phyloP scores from a whole-genome alignment of 2,797 vertebrate genomes.

The Neoniphon sammara region DNA sequence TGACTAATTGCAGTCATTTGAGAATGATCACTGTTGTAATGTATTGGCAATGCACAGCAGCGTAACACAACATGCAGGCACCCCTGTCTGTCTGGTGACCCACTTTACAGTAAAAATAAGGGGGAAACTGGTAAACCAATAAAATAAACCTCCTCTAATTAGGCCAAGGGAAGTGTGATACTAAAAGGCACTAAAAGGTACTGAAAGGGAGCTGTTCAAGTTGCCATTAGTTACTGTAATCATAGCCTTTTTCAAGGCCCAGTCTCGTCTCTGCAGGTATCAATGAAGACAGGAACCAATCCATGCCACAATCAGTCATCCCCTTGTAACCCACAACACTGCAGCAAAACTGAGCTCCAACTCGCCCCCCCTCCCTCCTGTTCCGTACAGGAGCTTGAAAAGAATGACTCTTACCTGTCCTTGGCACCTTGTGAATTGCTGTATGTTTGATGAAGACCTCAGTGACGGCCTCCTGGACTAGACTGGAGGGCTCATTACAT shows the following conservation, averaged over 20 bases:
- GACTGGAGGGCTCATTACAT: slow-evolving; percentile 67
- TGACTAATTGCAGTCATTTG: slow-evolving; percentile 85
- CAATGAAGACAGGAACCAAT: slow-evolving; percentile 22
- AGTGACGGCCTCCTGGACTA: slow-evolving; percentile 63
- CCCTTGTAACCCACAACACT: slow-evolving; percentile 10
- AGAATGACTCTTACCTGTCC: slow-evolving; percentile 77
- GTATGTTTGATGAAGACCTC: slow-evolving; percentile 73
- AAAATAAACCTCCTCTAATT: slow-evolving; percentile 57
- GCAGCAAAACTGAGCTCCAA: slow-evolving; percentile 32
- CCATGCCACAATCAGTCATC: slow-evolving; percentile 34
- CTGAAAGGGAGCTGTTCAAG: not conserved
- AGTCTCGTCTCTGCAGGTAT: slow-evolving; percentile 31
- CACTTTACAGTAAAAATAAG: slow-evolving; percentile 49
- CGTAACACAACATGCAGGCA: slow-evolving; percentile 63
- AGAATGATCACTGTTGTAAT: slow-evolving; percentile 77
- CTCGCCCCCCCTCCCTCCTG: slow-evolving; percentile 28
- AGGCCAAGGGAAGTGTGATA: slow-evolving; percentile 54
- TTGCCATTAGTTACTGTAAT: slow-evolving; percentile 45
- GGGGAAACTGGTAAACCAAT: slow-evolving; percentile 46
- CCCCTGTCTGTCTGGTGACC: slow-evolving; percentile 55
- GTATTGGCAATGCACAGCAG: slow-evolving; percentile 71
- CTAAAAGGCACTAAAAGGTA: not conserved
- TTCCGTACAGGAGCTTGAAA: slow-evolving; percentile 37
- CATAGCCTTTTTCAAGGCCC: slow-evolving; percentile 15
- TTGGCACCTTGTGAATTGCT: slow-evolving; percentile 67